Evolutionary conservation across 2,888 invertebrate species (phyloP), one percentile per base, ranked within the genome.

Genomic region (Pseudococcus viburni): DNA sequence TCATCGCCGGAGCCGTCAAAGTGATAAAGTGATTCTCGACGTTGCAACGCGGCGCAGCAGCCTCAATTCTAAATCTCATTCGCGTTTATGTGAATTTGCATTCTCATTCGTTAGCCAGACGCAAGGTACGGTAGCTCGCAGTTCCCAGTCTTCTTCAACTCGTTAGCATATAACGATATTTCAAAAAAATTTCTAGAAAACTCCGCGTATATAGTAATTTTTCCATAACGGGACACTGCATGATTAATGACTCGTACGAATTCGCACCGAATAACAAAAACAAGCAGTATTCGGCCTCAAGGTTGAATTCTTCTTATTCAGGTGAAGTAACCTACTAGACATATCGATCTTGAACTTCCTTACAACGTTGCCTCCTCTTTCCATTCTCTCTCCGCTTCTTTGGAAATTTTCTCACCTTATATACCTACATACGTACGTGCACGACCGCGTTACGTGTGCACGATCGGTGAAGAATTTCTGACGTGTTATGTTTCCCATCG

Each of bases 91-190:
- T 6, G 68, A 73, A 73, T 73, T 73, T 73, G 68, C 68, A 73
- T 73, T 73, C 68, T 73, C 68, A 73, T 73, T 33, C 68, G 68
- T 73, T 73, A 73, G 19, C 6, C 5, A 59, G 55, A n/a, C n/a
- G 26, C 26, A 33, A 33, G 26, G 26, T 33, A 33, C 26, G 11
- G 33, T 73, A 33, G 33, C 33, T 26, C 68, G 22, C 6, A 73
- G 11, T 22, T 19, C 22, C 64, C 8, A 11, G 55, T 59, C 59
- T 59, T 55, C 59, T 59, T 19, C 68, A 73, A 73, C 68, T 73
- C 68, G 68, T 73, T 73, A 73, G 68, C 33, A 73, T 73, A 73
- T 73, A 80, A 80, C 42, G 80, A 80, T 80, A 80, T 80, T 80
- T 80, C 80, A 80, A 80, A 80, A 80, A 80, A 80, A 33, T 80